These are phyloP conservation scores for Caenorhabditis latens DNA, from an alignment of 1,140 invertebrate genomes.

Conservation along the genomic window DNA sequence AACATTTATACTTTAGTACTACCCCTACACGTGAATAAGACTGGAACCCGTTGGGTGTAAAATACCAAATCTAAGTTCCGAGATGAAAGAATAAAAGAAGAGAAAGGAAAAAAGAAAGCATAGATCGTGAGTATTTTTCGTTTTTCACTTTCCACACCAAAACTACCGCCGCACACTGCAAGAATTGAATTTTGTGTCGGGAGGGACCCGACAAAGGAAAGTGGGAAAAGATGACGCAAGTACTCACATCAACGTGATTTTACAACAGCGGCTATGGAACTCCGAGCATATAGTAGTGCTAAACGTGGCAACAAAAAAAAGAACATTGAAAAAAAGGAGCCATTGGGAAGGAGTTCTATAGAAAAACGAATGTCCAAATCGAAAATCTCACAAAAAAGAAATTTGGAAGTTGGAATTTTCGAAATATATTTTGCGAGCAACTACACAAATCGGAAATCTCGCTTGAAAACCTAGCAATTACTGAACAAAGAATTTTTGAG, in stretches of 20 bases:
- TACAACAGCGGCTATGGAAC: neutral
- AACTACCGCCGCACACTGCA: conserved; percentile 41
- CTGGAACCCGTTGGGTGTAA: neutral
- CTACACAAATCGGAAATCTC: too few species aligned
- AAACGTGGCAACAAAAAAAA: too few species aligned
- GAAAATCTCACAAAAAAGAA: too few species aligned
- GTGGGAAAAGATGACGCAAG: conserved; percentile 12
- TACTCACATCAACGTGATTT: conserved; percentile 23
- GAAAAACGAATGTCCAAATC: neutral
- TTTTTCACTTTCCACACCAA: conserved; percentile 24
- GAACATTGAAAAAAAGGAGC: neutral
- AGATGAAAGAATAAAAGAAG: conserved; percentile 17
- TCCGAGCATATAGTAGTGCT: neutral
- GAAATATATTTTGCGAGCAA: too few species aligned
- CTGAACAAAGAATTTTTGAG: too few species aligned
- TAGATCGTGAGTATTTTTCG: conserved; percentile 52
- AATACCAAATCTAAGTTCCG: neutral
- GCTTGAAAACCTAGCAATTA: neutral
- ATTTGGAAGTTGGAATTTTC: too few species aligned
- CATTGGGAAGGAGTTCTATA: neutral
- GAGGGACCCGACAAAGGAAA: conserved; percentile 45
- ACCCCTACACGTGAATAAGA: too few species aligned
- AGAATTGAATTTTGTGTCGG: conserved; percentile 38
- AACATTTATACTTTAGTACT: too few species aligned
- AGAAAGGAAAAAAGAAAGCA: neutral